Evolutionary conservation across 2,888 invertebrate genomes (phyloP).

Genomic region (Neoscelio sp.): DNA sequence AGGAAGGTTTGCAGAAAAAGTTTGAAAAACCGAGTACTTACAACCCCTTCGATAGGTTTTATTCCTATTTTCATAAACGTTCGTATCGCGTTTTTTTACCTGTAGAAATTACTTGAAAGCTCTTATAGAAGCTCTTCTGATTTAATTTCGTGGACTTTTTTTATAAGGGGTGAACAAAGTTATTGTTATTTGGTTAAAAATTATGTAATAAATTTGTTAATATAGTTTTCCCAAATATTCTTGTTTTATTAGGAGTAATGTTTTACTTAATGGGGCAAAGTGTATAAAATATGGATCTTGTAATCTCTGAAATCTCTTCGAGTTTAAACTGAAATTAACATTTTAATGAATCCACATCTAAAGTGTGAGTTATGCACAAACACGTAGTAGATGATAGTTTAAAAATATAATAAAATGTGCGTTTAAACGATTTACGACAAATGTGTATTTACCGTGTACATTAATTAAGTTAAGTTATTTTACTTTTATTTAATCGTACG

Average conservation of each 20-base stretch:
- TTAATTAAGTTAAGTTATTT: no score
- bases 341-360: conserved; percentile 25
- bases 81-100: background rate
- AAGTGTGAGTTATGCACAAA: conserved; percentile 6
- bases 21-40: background rate
- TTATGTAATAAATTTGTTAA: no score
- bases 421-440: no score
- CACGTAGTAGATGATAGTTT: background rate
- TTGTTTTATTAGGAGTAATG: no score
- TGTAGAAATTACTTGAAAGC: no score
- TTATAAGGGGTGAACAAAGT: background rate
- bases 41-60: conserved; percentile 23
- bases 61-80: conserved; percentile 31
- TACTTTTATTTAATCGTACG: no score
- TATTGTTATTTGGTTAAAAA: no score
- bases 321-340: conserved; percentile 11
- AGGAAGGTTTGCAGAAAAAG: background rate
- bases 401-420: background rate
- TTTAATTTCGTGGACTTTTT: conserved; percentile 24
- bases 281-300: no score
- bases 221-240: no score
- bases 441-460: no score
- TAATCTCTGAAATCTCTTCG: no score
- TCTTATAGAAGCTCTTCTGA: background rate
- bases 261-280: no score